These are phyloP conservation scores for Conomelus anceps DNA, from an alignment of 2,888 invertebrate genomes.

Conservation along the genomic window DNA sequence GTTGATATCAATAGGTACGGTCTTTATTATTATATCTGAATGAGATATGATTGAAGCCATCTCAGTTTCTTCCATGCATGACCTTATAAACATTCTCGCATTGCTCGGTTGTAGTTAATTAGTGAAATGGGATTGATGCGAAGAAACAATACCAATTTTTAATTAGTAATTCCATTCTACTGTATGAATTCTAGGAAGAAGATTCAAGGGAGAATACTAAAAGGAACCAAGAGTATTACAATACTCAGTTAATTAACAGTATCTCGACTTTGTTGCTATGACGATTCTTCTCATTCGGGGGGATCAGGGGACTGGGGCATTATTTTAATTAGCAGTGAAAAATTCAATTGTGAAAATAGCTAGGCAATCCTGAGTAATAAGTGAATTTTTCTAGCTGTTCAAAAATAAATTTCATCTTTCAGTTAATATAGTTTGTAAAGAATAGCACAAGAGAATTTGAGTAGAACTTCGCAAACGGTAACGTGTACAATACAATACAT, in stretches of 20 bases:
- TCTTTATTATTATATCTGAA: neutral
- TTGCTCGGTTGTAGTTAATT: neutral
- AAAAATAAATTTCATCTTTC: no score
- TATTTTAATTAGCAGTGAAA: no score
- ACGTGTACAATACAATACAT: no score
- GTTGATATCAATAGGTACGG: neutral
- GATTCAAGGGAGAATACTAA: no score
- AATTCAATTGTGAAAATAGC: no score
- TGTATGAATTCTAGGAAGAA: neutral
- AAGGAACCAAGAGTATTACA: no score
- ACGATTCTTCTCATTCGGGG: neutral
- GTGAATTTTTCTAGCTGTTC: no score
- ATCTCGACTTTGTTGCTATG: neutral
- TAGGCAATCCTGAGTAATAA: no score
- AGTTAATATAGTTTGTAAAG: no score
- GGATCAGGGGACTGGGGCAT: no score
- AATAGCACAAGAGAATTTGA: no score
- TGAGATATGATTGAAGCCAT: neutral
- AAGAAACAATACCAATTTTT: neutral
- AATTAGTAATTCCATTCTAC: neutral
- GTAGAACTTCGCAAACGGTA: no score
- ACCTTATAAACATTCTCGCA: neutral
- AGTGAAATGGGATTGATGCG: neutral
- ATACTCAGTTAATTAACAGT: neutral
- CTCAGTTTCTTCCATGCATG: neutral